Conservation (phyloP, 2,797 vertebrate species). For the Eospalax fontanierii region DNA sequence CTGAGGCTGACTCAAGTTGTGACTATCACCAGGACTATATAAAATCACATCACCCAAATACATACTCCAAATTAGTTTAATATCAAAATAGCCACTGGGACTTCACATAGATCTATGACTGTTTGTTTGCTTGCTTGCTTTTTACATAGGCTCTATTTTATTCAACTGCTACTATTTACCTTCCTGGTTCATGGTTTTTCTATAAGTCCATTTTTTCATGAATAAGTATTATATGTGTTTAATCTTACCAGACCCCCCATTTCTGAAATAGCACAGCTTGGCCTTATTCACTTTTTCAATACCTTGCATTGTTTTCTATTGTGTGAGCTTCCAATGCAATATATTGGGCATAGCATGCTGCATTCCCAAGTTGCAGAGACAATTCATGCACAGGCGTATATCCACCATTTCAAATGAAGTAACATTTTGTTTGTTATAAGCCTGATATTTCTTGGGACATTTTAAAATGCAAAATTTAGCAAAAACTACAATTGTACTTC, state of each 20-base stretch:
- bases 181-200: conserved; percentile 13
- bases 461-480: conserved; percentile 5
- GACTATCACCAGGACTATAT: not conserved
- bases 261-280: not conserved
- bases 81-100: not conserved
- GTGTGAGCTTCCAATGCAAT: not conserved
- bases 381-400: not conserved
- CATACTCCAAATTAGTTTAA: conserved; percentile 3
- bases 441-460: not conserved
- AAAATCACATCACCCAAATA: not conserved
- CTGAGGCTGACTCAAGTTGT: not conserved
- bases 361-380: not conserved
- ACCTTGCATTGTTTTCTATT: not conserved
- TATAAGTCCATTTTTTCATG: not conserved
- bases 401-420: not conserved
- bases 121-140: too few species aligned
- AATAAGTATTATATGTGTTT: not conserved
- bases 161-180: not conserved
- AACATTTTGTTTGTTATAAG: conserved; percentile 55
- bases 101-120: not conserved
- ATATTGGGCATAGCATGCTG: not conserved
- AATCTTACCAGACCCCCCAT: conserved; percentile 13
- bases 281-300: not conserved
- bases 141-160: conserved; percentile 9
- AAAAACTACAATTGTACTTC: conserved; percentile 60